Percentiles rank a stretch among this genome's conserved stretches.
Evolutionary conservation across 2,113 vertebrate genomes (phyloP).

Genomic region (Pomatostomus ruficeps): DNA sequence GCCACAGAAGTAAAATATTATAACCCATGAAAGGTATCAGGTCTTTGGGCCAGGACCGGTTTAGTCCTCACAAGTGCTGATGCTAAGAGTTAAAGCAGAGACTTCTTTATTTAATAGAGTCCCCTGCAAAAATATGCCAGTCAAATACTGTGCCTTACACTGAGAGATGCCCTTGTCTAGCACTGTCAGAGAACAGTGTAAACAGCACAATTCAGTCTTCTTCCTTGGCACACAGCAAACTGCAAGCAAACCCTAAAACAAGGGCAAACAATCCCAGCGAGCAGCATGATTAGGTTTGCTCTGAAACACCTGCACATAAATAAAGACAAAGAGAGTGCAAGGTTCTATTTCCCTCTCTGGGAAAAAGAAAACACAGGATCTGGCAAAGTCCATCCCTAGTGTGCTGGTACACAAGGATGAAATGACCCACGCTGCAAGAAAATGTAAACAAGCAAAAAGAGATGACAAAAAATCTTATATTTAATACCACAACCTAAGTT

Average conservation of each 20-base stretch:
- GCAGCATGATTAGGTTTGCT: not conserved
- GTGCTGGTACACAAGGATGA: not conserved
- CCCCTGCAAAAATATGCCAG: slow-evolving; percentile 14
- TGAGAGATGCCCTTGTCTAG: not conserved
- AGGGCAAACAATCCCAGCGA: not conserved
- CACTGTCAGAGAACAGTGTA: not conserved
- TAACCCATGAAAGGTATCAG: not conserved
- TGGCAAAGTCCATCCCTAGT: not conserved
- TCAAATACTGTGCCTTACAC: not conserved
- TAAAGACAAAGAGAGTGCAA: not conserved
- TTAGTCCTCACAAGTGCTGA: not conserved
- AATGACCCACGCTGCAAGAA: not conserved
- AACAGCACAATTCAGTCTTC: not conserved
- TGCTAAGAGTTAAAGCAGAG: not conserved
- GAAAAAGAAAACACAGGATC: not conserved
- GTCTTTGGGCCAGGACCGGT: not conserved
- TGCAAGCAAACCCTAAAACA: not conserved
- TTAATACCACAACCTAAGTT: not conserved
- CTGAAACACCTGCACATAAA: not conserved
- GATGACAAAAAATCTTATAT: not conserved
- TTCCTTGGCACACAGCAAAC: not conserved
- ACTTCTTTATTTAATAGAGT: slow-evolving; percentile 18
- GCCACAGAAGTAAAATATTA: not conserved
- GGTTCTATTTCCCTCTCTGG: not conserved
- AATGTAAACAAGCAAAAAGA: not conserved